Base-by-base conservation (phyloP, 2,797 vertebrate genomes). In the Eurystomus glaucurus region DNA sequence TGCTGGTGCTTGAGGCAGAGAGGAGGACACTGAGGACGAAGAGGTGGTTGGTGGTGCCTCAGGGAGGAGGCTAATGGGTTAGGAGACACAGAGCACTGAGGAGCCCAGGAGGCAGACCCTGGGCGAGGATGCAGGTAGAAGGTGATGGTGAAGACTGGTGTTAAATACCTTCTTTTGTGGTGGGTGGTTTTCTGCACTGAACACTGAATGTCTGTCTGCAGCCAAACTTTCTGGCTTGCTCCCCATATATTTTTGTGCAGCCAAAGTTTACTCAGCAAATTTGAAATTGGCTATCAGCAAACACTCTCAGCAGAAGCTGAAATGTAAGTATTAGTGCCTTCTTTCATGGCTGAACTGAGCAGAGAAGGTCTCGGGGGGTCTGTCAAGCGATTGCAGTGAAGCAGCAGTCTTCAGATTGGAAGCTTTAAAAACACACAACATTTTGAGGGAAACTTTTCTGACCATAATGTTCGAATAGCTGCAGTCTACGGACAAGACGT, bases 221-320 rank as follows among this genome's bases (percentile, higher is more conserved):
- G 80, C 10, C 23, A 84, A 14, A 23, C 7, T 35, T 92, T 83
- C 70, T 58, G 70, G n/a, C 39, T 78, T 1, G 0, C 18, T 84
- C 88, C 76, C 41, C 37, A 13, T 54, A 6, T 41, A 37, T 29
- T 96, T 93, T 64, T 77, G 29, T 52, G 72, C 37, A 78, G 81
- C 31, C 14, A 33, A 70, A 52, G 33, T 94, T 94, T 93, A 52
- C 33, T 88, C 39, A 68, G 48, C 35, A 92, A 93, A 93, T 83
- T 60, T 75, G 48, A 65, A 91, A 65, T 77, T 74, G 90, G 20
- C 57, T 86, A 9, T 75, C 37, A 55, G 72, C 52, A 95, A 94
- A 87, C 51, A 69, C 21, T 74, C 61, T n/a, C n/a, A 57, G 41
- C 54, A 81, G 58, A 82, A 48, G 22, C 50, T 72, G 54, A 50